These are phyloP conservation scores for Spea bombifrons DNA, from an alignment of 2,113 vertebrate genomes.

Conservation along the genomic window DNA sequence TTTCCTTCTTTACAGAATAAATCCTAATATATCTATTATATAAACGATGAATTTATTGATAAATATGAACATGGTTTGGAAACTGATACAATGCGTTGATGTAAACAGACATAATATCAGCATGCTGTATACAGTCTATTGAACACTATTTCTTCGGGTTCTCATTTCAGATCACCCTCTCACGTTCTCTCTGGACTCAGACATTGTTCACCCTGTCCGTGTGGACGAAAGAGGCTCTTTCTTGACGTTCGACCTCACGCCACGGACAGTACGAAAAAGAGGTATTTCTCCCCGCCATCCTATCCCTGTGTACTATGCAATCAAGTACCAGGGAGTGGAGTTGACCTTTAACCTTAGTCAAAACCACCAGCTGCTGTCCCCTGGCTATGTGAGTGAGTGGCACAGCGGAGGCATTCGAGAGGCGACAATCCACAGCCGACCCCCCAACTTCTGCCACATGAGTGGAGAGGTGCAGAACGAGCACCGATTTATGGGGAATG, in stretches of 20 bases:
- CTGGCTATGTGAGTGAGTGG: slow-evolving; percentile 80
- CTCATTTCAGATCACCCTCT: slow-evolving; percentile 12
- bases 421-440: slow-evolving; percentile 56
- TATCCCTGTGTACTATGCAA: slow-evolving; percentile 69
- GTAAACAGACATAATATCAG: too few relatives aligned
- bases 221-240: slow-evolving; percentile 83
- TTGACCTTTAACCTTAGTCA: slow-evolving; percentile 85
- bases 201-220: slow-evolving; percentile 82
- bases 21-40: too few relatives aligned
- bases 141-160: too few relatives aligned
- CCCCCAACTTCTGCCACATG: slow-evolving; percentile 75
- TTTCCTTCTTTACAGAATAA: too few relatives aligned
- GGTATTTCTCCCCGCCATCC: slow-evolving; percentile 54
- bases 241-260: slow-evolving; percentile 83
- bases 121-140: too few relatives aligned
- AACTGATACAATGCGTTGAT: too few relatives aligned
- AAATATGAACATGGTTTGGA: too few relatives aligned
- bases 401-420: slow-evolving; percentile 67
- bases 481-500: slow-evolving; percentile 62
- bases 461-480: slow-evolving; percentile 77
- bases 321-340: slow-evolving; percentile 67
- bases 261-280: slow-evolving; percentile 71
- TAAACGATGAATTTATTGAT: too few relatives aligned
- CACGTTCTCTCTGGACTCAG: slow-evolving; percentile 50
- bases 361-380: slow-evolving; percentile 78